Base-by-base conservation (phyloP, 2,888 invertebrate species). In the Scaptomyza parva region DNA sequence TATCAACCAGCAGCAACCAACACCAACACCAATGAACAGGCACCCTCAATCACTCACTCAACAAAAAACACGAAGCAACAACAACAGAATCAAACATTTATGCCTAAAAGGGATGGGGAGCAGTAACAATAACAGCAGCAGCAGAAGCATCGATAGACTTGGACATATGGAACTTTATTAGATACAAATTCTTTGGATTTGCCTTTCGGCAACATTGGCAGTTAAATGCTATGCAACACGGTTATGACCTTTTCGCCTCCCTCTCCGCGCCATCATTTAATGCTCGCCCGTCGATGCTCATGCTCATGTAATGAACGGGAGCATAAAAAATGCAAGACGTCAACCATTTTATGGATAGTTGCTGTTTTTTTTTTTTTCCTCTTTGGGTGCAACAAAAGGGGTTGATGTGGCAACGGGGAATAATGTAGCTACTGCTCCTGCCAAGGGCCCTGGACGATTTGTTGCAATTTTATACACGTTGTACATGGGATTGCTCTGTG, bases 261-360 rank as follows among this genome's bases (percentile, higher is more conserved):
- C 41, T 17, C 26, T 12, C 22, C 8, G 33, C 48, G n/a, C 28
- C n/a, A 14, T 35, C 26, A 24, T 33, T 53, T 30, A 20, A 39
- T 53, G 50, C 45, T 26, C 35, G 52, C 48, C 41, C 55, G 45
- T 70, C 74, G 71, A 30, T 86, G 80, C 79, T 73, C 71, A 33
- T 88, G 80, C 79, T 79, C 80, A 81, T 81, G 69, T 58, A 62
- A 63, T 40, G 30, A 30, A 26, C 14, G 22, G 7, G 33, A 40
- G 30, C 3, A 17, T 17, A 45, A 28, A 54, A 50, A 55, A 50
- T 58, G 63, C 64, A 70, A 75, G 88, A 90, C 76, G 90, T 83
- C 86, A 81, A 88, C 89, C 89, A 89, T 89, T 89, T 89, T 90
- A 89, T 59, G 58, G 57, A 54, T 59, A 52, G 75, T 74, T 76